A percentile compares a stretch with the other conserved stretches of the same genome.
Conservation (phyloP, 1,140 invertebrate species). For the Onthophagus taurus region DNA sequence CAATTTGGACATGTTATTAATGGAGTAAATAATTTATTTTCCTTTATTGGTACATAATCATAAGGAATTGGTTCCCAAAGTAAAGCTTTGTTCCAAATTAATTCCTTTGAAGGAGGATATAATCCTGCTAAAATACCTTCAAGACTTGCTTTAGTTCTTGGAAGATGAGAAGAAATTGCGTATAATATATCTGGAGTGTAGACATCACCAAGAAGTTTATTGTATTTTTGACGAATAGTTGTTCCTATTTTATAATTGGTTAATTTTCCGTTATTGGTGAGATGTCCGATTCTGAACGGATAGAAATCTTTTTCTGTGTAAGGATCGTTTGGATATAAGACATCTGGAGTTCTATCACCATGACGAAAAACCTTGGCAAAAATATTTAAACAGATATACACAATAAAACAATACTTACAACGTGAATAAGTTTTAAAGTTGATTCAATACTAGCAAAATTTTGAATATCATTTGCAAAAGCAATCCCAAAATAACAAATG, state of each 20-base stretch:
- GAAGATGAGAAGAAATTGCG: conserved; percentile 67
- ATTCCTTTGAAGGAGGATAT: conserved; percentile 59
- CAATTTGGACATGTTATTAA: neutral
- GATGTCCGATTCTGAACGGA: conserved; percentile 56
- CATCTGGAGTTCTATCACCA: conserved; percentile 61
- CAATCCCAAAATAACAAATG: no score
- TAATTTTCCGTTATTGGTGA: conserved; percentile 72
- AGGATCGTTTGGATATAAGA: conserved; percentile 61
- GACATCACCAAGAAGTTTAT: conserved; percentile 51
- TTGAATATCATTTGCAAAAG: no score
- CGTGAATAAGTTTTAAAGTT: conserved; percentile 3
- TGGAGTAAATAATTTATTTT: conserved; percentile 4
- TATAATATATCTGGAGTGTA: conserved; percentile 55
- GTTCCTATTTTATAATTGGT: conserved; percentile 69
- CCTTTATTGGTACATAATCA: conserved; percentile 53
- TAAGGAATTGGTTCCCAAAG: conserved; percentile 84
- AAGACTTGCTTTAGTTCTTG: conserved; percentile 81
- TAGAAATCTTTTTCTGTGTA: conserved; percentile 51
- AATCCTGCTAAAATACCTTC: conserved; percentile 71
- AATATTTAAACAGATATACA: neutral
- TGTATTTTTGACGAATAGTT: conserved; percentile 60
- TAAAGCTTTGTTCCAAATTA: conserved; percentile 63
- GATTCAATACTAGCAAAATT: no score
- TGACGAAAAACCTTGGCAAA: conserved; percentile 57
- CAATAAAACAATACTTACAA: neutral